Conservation (phyloP, 2,888 invertebrate species). For the Cheiracanthium punctorium region DNA sequence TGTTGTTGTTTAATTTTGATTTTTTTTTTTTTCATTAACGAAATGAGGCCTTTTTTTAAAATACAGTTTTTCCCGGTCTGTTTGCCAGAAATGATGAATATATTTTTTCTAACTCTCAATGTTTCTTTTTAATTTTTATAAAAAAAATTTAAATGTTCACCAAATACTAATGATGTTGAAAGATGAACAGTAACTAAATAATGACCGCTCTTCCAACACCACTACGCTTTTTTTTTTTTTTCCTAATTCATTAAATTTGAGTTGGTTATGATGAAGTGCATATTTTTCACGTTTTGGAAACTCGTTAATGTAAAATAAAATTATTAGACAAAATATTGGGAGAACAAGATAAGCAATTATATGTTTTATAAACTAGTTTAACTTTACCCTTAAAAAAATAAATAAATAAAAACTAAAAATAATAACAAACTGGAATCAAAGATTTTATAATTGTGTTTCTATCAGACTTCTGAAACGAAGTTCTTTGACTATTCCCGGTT, state of each 20-base stretch:
- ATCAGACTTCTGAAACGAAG: too few relatives aligned
- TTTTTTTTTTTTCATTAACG: conserved; percentile 12
- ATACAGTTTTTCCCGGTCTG: conserved; percentile 5
- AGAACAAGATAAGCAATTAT: too few relatives aligned
- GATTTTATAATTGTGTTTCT: too few relatives aligned
- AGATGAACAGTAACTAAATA: conserved; percentile 4
- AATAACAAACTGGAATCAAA: too few relatives aligned
- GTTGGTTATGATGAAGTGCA: conserved; percentile 29
- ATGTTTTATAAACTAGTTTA: too few relatives aligned
- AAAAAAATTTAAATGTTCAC: conserved; percentile 45
- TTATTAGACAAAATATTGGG: too few relatives aligned
- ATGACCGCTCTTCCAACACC: background rate
- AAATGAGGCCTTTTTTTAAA: conserved; percentile 7
- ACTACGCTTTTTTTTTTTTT: too few relatives aligned
- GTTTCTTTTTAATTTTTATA: conserved; percentile 30
- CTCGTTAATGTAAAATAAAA: conserved; percentile 23
- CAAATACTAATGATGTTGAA: conserved; percentile 34
- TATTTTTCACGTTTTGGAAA: conserved; percentile 44
- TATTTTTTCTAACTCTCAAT: too few relatives aligned
- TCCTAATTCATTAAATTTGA: conserved; percentile 35
- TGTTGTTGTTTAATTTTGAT: conserved; percentile 8
- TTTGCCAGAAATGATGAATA: conserved; percentile 27
- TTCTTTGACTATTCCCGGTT: too few relatives aligned
- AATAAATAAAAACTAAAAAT: too few relatives aligned
- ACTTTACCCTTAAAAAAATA: too few relatives aligned